These are phyloP conservation scores for Chrysolina americana DNA, from an alignment of 2,888 invertebrate genomes.

Conservation along the genomic window DNA sequence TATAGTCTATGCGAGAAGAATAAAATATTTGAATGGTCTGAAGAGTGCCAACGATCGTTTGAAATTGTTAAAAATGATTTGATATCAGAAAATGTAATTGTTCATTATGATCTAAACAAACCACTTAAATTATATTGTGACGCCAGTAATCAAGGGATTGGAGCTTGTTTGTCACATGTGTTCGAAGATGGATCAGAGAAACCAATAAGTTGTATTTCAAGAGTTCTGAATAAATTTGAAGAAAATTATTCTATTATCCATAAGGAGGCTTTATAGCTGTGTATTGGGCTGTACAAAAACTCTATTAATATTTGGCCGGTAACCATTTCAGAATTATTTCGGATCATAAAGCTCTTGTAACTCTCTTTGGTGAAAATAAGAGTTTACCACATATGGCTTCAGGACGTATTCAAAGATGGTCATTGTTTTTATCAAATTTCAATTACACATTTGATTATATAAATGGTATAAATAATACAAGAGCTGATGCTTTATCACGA, in stretches of 20 bases:
- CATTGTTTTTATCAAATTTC: conserved; percentile 47
- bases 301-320: conserved; percentile 16
- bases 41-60: background rate
- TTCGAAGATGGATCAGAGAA: background rate
- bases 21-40: no score
- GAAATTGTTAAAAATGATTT: background rate
- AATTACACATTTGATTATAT: conserved; percentile 44
- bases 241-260: background rate
- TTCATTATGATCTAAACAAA: conserved; percentile 14
- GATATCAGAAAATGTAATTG: background rate
- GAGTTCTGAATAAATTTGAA: background rate
- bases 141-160: background rate
- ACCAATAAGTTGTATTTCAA: background rate
- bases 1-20: background rate
- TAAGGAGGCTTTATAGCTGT: background rate
- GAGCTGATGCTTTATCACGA: conserved; percentile 2
- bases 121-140: background rate
- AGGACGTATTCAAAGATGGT: conserved; percentile 49
- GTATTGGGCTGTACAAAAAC: background rate
- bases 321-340: conserved; percentile 9
- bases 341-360: conserved; percentile 14
- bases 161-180: background rate
- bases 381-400: conserved; percentile 60
- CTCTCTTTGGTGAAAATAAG: conserved; percentile 18
- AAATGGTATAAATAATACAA: conserved; percentile 15